Evolutionary conservation across 2,888 invertebrate genomes (phyloP).

Genomic region (Pherbina coryleti): DNA sequence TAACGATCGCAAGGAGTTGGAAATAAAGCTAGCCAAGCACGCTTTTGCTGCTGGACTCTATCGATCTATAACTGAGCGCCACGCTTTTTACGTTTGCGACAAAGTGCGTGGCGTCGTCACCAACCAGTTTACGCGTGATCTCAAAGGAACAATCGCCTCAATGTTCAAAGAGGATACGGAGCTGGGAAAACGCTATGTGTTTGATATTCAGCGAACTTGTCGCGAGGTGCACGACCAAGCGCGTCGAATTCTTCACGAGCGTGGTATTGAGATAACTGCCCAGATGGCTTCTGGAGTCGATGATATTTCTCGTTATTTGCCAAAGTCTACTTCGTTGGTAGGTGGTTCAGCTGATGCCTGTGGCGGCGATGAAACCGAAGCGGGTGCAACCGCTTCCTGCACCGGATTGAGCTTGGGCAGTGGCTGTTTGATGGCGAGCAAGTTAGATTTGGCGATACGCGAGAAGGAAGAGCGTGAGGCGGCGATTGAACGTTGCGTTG

Average conservation of each 20-base stretch:
- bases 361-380: conserved; percentile 1
- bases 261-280: conserved; percentile 63
- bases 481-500: conserved; percentile 67
- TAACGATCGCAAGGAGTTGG: conserved; percentile 76
- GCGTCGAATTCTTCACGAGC: conserved; percentile 78
- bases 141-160: conserved; percentile 90
- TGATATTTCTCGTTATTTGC: conserved; percentile 49
- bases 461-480: conserved; percentile 67
- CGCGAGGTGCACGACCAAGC: conserved; percentile 92
- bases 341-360: conserved; percentile 19
- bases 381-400: conserved; percentile 37
- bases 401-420: conserved; percentile 28
- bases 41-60: conserved; percentile 86
- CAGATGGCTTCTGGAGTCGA: conserved; percentile 48
- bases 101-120: conserved; percentile 90
- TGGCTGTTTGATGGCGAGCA: conserved; percentile 58
- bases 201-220: conserved; percentile 89
- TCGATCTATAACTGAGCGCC: conserved; percentile 90
- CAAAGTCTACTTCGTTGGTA: conserved; percentile 38
- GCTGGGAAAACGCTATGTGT: conserved; percentile 89
- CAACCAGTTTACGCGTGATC: conserved; percentile 88
- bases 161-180: conserved; percentile 91
- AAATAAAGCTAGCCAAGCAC: conserved; percentile 84
- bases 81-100: conserved; percentile 93
- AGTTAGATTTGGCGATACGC: conserved; percentile 64